phyloP scores from a whole-genome alignment of 1,140 invertebrate genomes.

The Rhagoletis pomonella region DNA sequence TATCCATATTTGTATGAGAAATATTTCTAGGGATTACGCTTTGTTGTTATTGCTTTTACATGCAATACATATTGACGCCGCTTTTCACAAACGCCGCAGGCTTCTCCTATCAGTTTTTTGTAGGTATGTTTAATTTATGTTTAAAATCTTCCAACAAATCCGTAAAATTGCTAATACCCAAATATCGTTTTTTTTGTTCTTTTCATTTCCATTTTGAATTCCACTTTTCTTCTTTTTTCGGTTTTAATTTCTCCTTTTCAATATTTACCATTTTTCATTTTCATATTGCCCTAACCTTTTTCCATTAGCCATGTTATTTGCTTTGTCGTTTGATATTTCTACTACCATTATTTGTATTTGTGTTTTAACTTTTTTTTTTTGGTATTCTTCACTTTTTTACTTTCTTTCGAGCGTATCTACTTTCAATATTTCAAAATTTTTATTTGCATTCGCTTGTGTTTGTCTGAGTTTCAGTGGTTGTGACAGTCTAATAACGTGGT shows the following conservation, averaged over 20 bases:
- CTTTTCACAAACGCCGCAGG: neutral
- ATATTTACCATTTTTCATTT: neutral
- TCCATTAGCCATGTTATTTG: slow-evolving; percentile 41
- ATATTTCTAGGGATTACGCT: slow-evolving; percentile 31
- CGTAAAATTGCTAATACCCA: slow-evolving; percentile 38
- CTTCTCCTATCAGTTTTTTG: slow-evolving; percentile 1
- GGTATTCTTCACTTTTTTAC: neutral
- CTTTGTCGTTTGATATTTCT: slow-evolving; percentile 3
- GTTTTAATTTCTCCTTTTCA: neutral
- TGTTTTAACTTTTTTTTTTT: slow-evolving; percentile 9
- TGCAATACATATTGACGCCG: neutral
- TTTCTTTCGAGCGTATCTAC: slow-evolving; percentile 22
- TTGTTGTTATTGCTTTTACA: neutral
- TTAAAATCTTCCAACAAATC: slow-evolving; percentile 18
- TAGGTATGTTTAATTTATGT: slow-evolving; percentile 25
- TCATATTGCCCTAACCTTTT: slow-evolving; percentile 1
- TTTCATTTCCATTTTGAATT: neutral
- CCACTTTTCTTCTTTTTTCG: neutral
- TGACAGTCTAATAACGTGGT: neutral
- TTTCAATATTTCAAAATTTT: slow-evolving; percentile 43
- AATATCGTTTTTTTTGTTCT: neutral
- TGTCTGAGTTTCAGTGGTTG: neutral
- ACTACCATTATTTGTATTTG: slow-evolving; percentile 38
- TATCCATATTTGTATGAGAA: neutral
- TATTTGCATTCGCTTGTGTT: neutral